Base-by-base conservation (phyloP, 2,797 vertebrate species). In the Sebastes diaconus region DNA sequence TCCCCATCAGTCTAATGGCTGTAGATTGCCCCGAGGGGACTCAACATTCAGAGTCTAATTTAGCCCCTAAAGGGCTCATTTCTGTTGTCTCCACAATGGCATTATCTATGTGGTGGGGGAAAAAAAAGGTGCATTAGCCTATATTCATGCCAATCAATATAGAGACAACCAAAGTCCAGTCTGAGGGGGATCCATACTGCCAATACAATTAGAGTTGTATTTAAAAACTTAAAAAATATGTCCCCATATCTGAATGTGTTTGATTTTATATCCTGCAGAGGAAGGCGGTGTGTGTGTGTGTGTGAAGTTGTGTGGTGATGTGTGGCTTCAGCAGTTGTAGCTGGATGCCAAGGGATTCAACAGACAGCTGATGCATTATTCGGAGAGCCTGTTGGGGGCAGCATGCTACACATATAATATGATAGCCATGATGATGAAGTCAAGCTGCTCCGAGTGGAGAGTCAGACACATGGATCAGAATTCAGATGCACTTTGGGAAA, bases 381-480 rank as follows among this genome's bases (percentile, higher is more conserved):
- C 18, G 0, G 18, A 27, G 57, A 59, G 68, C 92, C 96, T 95
- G 95, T 80, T 87, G 95, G 95, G 90, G 96, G 96, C 96, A 95
- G 95, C 94, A 96, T 95, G 94, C 94, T 27, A 95, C 93, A 95
- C 92, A 84, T 27, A 81, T 91, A 88, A 73, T 79, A 76, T 82
- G 79, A 79, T 71, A 29, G 68, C 61, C 79, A 80, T 69, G 52
- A 84, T 85, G 84, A 92, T 85, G 72, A 79, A 91, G 89, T 72
- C 77, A 72, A 80, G 71, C 61, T 52, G 73, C 81, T 83, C 67
- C 3, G 64, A 81, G 79, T 58, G 59, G 79, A 79, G 16, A 80
- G 69, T 79, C 86, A 72, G 52, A 84, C 68, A 27, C 71, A 75
- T 30, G 20, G 75, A 86, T 64, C 85, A 81, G 68, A 52, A 75